phyloP scores from a whole-genome alignment of 2,888 invertebrate genomes.

The Blastobasis adustella region DNA sequence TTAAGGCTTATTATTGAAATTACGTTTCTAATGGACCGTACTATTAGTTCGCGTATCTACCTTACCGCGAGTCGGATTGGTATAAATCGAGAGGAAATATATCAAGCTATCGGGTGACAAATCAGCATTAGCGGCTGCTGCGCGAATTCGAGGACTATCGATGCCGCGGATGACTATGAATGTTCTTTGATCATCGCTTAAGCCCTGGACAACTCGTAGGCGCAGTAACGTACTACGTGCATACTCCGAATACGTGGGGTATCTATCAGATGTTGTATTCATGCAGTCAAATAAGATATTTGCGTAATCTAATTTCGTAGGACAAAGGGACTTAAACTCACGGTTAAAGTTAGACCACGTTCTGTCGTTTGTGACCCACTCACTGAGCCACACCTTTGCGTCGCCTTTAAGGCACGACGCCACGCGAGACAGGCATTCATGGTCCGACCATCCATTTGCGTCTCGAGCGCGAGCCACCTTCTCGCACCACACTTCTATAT shows the following conservation, averaged over 20 bases:
- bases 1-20: too few relatives aligned
- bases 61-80: background rate
- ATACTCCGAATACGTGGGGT: slow-evolving; percentile 8
- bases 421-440: background rate
- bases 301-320: background rate
- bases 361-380: background rate
- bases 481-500: slow-evolving; percentile 12
- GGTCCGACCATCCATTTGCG: background rate
- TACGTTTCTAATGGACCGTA: too few relatives aligned
- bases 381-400: background rate
- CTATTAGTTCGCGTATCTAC: too few relatives aligned
- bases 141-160: slow-evolving; percentile 9
- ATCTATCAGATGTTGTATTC: slow-evolving; percentile 3
- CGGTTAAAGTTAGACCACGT: background rate
- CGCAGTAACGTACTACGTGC: slow-evolving; percentile 7
- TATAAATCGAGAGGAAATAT: background rate
- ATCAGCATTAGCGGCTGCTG: slow-evolving; percentile 11
- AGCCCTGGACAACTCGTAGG: slow-evolving; percentile 11
- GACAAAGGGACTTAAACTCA: slow-evolving; percentile 2
- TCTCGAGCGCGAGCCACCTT: slow-evolving; percentile 11
- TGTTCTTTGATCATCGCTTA: slow-evolving; percentile 9
- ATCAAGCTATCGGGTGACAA: background rate
- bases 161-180: slow-evolving; percentile 13
- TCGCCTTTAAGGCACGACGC: background rate
- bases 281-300: background rate